A percentile compares a stretch with the other conserved stretches of the same genome.
Conservation (phyloP, 2,113 vertebrate species). For the Sciurus niger region DNA sequence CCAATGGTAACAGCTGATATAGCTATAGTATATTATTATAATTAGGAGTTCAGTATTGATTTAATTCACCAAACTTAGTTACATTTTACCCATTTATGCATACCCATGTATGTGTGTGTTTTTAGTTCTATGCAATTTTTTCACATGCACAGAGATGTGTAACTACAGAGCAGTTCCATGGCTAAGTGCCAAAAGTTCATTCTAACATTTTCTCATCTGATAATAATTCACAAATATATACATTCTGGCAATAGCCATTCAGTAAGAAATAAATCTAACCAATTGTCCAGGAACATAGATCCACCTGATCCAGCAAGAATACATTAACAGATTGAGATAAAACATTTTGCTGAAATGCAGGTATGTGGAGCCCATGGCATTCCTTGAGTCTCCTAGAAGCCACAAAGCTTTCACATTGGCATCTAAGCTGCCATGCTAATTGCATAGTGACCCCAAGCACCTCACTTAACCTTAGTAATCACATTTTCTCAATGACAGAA, state of each 20-base stretch:
- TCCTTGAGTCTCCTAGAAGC: not conserved
- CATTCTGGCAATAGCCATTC: not conserved
- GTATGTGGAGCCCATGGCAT: not conserved
- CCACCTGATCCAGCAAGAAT: not conserved
- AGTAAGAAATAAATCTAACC: not conserved
- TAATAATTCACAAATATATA: not conserved
- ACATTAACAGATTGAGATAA: not conserved
- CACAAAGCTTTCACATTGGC: not conserved
- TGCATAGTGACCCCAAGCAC: not conserved
- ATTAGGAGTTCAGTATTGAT: not conserved
- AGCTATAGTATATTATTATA: not conserved
- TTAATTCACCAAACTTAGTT: not conserved
- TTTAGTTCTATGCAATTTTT: not conserved
- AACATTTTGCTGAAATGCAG: not conserved
- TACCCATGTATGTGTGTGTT: not conserved
- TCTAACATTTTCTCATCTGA: not conserved
- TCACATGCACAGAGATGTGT: not conserved
- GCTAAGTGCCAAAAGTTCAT: not conserved
- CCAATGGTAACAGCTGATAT: not conserved
- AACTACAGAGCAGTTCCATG: not conserved
- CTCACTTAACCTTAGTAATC: not conserved
- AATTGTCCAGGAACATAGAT: not conserved
- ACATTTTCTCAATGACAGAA: slow-evolving; percentile 34
- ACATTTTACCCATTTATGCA: slow-evolving; percentile 15
- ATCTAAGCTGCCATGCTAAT: not conserved